phyloP scores from a whole-genome alignment of 2,113 vertebrate species.

The Myiozetetes cayanensis region DNA sequence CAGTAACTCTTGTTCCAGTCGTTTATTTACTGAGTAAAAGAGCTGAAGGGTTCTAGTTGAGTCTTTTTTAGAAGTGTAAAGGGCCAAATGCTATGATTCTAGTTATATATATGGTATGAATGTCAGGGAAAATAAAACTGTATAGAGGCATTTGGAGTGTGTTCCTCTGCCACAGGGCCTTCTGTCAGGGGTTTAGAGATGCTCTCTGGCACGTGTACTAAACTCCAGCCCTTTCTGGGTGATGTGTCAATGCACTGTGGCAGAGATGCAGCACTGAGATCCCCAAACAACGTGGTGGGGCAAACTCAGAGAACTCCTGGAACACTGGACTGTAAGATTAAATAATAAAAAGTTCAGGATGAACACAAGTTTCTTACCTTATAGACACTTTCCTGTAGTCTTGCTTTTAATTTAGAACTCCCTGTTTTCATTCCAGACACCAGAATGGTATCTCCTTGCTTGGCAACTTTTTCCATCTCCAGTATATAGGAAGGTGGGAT shows the following conservation, averaged over 20 bases:
- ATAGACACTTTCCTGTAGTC: conserved; percentile 77
- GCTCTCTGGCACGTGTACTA: background rate
- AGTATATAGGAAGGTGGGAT: conserved; percentile 89
- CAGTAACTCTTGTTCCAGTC: background rate
- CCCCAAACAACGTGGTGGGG: background rate
- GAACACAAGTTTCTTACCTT: conserved; percentile 57
- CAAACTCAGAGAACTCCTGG: background rate
- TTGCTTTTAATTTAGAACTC: conserved; percentile 78
- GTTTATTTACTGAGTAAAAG: background rate
- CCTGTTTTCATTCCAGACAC: conserved; percentile 83
- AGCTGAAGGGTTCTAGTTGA: background rate
- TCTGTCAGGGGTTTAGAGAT: background rate
- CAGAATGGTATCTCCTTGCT: conserved; percentile 87
- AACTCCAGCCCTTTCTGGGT: background rate
- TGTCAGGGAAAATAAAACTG: background rate
- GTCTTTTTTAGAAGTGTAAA: background rate
- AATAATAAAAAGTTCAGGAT: background rate
- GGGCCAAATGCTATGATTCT: background rate
- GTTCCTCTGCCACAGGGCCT: background rate
- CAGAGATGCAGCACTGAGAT: background rate
- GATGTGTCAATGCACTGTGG: background rate
- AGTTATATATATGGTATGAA: background rate
- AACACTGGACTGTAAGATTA: background rate
- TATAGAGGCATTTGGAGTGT: background rate
- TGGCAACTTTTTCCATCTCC: conserved; percentile 93